Conservation (phyloP, 2,888 invertebrate species). For the Plebejus anna region DNA sequence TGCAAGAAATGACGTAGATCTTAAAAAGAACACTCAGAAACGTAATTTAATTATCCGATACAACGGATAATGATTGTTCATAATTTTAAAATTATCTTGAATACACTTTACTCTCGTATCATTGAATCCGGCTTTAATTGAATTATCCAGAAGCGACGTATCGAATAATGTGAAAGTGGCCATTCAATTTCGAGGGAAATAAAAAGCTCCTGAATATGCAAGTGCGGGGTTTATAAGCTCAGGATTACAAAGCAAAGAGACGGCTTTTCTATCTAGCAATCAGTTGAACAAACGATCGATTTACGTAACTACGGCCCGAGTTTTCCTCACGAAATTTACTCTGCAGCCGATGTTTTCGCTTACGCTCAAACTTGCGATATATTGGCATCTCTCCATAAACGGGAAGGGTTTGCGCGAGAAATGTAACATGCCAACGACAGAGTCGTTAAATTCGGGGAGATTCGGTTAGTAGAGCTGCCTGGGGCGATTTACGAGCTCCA, state of each 20-base stretch:
- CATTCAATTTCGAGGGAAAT: constrained; percentile 37
- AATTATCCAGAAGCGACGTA: constrained; percentile 16
- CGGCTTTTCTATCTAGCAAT: constrained; percentile 64
- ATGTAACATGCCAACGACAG: constrained; percentile 64
- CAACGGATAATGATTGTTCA: background rate
- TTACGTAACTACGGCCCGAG: constrained; percentile 62
- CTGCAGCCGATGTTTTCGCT: constrained; percentile 52
- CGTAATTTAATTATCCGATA: background rate
- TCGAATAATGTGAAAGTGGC: constrained; percentile 21
- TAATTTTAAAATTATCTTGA: constrained; percentile 18
- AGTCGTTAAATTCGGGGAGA: constrained; percentile 64
- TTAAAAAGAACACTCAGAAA: background rate
- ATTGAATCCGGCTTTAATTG: constrained; percentile 17
- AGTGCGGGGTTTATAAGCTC: constrained; percentile 44
- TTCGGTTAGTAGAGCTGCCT: constrained; percentile 53
- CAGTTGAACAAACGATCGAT: constrained; percentile 69
- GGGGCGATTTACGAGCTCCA: constrained; percentile 68
- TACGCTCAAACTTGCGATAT: constrained; percentile 56
- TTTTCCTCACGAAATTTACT: constrained; percentile 49
- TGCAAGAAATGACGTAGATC: background rate
- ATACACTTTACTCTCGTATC: constrained; percentile 7
- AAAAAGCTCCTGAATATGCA: constrained; percentile 31
- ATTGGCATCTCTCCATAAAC: constrained; percentile 59
- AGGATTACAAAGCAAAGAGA: constrained; percentile 58
- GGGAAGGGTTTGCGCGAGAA: constrained; percentile 62